Evolutionary conservation across 2,113 vertebrate species (phyloP).

Genomic region (Mungos mungo): DNA sequence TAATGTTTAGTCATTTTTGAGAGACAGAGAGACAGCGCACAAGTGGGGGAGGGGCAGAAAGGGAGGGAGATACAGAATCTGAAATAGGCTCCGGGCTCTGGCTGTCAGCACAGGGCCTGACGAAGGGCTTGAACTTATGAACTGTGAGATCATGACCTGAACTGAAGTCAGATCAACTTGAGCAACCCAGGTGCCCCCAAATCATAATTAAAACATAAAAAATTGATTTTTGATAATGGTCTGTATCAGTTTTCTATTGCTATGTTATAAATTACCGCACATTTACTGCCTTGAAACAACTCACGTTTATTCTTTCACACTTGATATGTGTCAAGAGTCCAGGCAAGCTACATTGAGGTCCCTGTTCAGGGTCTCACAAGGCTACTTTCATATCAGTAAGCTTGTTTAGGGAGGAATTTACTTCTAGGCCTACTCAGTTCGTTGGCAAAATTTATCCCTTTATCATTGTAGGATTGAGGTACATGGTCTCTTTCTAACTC

Average conservation of each 20-base stretch:
- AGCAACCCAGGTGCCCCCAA: no score
- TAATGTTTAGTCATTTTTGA: no score
- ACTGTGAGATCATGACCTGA: no score
- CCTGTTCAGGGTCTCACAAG: neutral
- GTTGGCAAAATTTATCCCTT: neutral
- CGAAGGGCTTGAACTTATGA: no score
- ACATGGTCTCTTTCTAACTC: neutral
- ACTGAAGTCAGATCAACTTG: no score
- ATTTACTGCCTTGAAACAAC: neutral
- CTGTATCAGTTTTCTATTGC: neutral
- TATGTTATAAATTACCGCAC: neutral
- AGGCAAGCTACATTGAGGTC: neutral
- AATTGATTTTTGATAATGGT: neutral
- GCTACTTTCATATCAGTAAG: neutral
- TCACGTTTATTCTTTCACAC: rapidly evolving
- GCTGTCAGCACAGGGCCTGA: no score
- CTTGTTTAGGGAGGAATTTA: neutral
- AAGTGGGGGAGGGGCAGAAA: no score
- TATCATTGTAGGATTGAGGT: neutral
- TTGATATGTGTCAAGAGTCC: no score
- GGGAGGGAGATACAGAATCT: no score
- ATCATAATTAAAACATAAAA: no score
- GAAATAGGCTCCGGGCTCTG: no score
- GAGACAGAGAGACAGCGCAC: no score
- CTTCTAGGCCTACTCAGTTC: neutral